These are phyloP conservation scores for Sitodiplosis mosellana DNA, from an alignment of 1,140 invertebrate genomes.

Conservation along the genomic window DNA sequence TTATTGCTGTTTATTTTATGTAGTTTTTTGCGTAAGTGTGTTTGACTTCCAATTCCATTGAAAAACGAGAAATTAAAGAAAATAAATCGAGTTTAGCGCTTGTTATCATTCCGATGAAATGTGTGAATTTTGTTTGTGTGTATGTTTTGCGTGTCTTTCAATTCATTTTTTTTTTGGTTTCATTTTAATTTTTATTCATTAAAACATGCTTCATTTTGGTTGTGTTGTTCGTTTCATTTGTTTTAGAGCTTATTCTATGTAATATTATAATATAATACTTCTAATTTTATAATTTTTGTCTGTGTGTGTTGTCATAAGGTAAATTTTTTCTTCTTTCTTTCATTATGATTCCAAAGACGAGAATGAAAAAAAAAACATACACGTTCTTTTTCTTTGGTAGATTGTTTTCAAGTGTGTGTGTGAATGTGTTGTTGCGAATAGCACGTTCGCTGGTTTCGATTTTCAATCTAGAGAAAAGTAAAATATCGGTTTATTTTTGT, in stretches of 20 bases:
- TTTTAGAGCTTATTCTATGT: background rate
- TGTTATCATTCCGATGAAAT: too few relatives aligned
- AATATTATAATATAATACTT: background rate
- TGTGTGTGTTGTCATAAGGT: background rate
- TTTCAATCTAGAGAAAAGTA: background rate
- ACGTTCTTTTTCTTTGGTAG: background rate
- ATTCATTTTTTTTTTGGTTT: background rate
- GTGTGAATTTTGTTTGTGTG: background rate
- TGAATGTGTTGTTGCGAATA: too few relatives aligned
- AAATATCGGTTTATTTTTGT: background rate
- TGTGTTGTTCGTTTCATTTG: background rate
- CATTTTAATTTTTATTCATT: background rate
- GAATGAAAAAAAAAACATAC: background rate
- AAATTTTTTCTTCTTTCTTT: background rate
- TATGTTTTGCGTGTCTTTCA: background rate
- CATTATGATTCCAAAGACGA: background rate
- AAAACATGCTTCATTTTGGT: background rate
- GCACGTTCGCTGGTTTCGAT: background rate
- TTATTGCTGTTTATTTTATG: background rate
- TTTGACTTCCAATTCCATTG: background rate
- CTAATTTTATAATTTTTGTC: background rate
- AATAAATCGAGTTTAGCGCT: too few relatives aligned
- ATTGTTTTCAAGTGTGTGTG: too few relatives aligned
- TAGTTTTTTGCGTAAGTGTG: background rate
- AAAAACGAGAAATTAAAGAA: too few relatives aligned